Evolutionary conservation across 2,113 vertebrate species (phyloP).

Genomic region (Vidua macroura): DNA sequence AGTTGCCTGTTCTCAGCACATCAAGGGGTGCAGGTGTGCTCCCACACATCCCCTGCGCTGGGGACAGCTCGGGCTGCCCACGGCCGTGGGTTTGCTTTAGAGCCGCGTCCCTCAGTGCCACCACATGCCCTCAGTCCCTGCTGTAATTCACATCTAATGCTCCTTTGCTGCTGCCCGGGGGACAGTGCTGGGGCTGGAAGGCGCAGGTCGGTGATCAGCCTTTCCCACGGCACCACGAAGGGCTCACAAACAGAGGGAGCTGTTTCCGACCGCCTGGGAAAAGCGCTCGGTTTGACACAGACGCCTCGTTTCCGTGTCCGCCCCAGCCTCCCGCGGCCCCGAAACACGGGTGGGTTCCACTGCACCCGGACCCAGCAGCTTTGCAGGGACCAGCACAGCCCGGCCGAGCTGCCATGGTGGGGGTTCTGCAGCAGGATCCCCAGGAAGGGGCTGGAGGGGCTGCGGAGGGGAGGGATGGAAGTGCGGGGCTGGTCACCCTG

Average conservation of each 20-base stretch:
- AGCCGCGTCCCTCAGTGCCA: not conserved
- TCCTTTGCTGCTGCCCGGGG: not conserved
- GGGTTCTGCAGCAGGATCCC: not conserved
- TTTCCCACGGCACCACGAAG: not conserved
- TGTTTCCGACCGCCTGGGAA: not conserved
- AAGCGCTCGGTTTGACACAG: not conserved
- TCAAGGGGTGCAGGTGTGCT: rapidly evolving
- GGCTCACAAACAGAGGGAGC: slow-evolving; percentile 27
- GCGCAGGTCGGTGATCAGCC: rapidly evolving
- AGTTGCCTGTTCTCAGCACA: not conserved
- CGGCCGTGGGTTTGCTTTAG: rapidly evolving
- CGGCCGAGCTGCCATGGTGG: rapidly evolving
- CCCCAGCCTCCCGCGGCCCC: not conserved
- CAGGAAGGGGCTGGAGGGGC: not conserved
- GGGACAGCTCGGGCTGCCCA: not conserved
- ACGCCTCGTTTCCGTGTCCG: not conserved
- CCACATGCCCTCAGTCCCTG: rapidly evolving
- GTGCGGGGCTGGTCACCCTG: rapidly evolving
- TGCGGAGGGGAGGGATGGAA: not conserved
- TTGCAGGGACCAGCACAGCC: not conserved
- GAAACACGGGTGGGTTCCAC: not conserved
- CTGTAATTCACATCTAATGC: not conserved
- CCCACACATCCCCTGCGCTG: not conserved
- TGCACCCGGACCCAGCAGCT: not conserved
- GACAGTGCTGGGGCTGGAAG: not conserved